Evolutionary conservation across 2,113 vertebrate genomes (phyloP), one percentile per base, ranked within the genome.

Genomic region (Butorides virescens): DNA sequence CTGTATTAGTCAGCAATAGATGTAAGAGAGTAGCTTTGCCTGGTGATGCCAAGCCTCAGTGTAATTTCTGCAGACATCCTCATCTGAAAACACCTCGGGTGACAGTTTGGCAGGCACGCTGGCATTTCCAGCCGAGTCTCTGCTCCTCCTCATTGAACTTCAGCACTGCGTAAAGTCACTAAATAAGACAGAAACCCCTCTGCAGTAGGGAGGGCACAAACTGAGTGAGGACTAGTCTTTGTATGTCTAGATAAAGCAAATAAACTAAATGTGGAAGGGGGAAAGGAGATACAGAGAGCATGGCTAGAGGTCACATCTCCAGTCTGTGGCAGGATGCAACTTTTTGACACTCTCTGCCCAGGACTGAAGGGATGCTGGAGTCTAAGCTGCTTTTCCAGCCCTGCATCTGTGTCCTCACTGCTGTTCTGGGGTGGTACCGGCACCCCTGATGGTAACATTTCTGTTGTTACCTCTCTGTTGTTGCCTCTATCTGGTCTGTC

Each of bases 1-100:
- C 91, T 92, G 88, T 70, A 47, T 94, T 94, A 96, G 92, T 92
- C 90, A 93, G 95, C 79, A 92, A 76, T 30, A 49, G 82, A 79
- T 80, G 56, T 72, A 12, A 81, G 77, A 86, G 56, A 90, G 80
- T 9, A 11, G 7, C 83, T 95, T 46, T 92, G 74, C 82, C 81
- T 91, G 81, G 81, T n/a, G 77, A 53, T 91, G 87, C 84, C 92
- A 94, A 94, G 78, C 25, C 58, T 94, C 77, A 70, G 58, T 27
- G 44, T 79, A 96, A 88, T 94, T 93, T 92, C 93, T 94, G 92
- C 85, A 97, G 93, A 96, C 58, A 86, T 93, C 74, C 94, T 95
- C 62, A 73, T 94, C 92, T 93, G 87, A 72, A 96, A 96, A 50
- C 88, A 97, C 93, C 93, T 95, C 26, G 1, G 90, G 92, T 95